Conservation (phyloP, 2,797 vertebrate species). For the Nothura maculosa region DNA sequence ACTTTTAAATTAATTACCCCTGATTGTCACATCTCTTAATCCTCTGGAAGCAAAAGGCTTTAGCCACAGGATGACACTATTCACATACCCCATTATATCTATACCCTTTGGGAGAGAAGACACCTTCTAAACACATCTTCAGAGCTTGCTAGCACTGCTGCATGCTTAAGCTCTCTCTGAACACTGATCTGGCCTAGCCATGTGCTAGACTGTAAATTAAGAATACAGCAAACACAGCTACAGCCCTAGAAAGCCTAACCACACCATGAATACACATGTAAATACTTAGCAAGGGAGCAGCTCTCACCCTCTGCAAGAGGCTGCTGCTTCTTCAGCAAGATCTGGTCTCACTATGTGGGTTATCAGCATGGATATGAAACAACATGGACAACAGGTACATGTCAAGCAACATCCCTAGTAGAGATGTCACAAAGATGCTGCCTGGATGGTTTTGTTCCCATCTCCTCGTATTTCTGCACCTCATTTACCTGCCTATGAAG, state of each 20-base stretch:
- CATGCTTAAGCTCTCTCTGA: not conserved
- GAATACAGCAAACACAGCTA: not conserved
- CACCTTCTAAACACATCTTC: not conserved
- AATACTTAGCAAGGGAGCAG: not conserved
- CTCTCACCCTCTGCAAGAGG: not conserved
- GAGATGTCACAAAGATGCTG: not conserved
- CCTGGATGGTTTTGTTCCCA: not conserved
- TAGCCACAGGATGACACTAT: not conserved
- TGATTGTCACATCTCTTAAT: not conserved
- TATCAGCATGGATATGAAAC: not conserved
- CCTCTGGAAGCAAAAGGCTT: not conserved
- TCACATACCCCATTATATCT: not conserved
- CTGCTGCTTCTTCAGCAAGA: not conserved
- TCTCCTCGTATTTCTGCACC: not conserved
- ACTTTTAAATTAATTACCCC: not conserved
- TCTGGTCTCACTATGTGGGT: not conserved
- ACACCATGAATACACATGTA: not conserved
- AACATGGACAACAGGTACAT: rapidly evolving
- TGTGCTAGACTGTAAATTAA: not conserved
- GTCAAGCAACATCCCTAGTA: not conserved
- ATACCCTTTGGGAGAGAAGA: not conserved
- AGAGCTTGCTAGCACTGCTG: rapidly evolving
- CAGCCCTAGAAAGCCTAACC: not conserved
- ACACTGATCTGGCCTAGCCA: not conserved
- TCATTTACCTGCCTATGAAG: not conserved